Evolutionary conservation across 2,797 vertebrate species (phyloP).

Genomic region (Periophthalmus magnuspinnatus): DNA sequence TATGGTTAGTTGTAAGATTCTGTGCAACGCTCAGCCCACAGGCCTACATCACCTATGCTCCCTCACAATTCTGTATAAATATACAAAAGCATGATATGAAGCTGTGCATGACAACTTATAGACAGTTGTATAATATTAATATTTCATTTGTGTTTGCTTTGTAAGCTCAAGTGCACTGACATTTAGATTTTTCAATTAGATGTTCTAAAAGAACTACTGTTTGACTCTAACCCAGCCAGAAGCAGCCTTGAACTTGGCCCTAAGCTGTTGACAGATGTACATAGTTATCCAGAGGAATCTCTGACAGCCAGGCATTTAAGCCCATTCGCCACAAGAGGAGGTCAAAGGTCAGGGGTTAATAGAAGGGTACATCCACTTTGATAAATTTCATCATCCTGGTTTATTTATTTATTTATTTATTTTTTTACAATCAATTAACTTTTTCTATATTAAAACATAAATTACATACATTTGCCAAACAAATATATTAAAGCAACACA

Average conservation of each 20-base stretch:
- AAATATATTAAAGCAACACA: too few relatives aligned
- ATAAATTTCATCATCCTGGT: conserved; percentile 16
- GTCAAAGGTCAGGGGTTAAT: conserved; percentile 18
- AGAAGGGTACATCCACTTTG: conserved; percentile 3
- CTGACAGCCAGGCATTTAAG: not conserved
- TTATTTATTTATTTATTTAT: too few relatives aligned
- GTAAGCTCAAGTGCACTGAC: not conserved
- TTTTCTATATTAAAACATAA: too few relatives aligned
- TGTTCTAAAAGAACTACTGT: not conserved
- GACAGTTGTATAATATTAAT: too few relatives aligned
- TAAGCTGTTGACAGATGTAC: not conserved
- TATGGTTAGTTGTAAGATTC: too few relatives aligned
- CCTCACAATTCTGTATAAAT: too few relatives aligned
- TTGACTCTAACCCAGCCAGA: not conserved
- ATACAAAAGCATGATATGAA: too few relatives aligned
- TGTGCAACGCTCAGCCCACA: too few relatives aligned
- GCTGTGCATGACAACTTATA: too few relatives aligned
- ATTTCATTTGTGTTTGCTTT: not conserved
- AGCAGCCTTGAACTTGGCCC: not conserved
- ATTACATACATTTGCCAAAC: too few relatives aligned
- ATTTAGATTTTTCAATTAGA: not conserved
- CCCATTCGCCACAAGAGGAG: not conserved
- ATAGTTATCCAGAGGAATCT: not conserved
- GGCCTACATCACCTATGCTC: too few relatives aligned
- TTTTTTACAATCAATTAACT: too few relatives aligned